Percentiles rank a stretch among this genome's conserved stretches.
Conservation (phyloP, 2,113 vertebrate genomes). For the Apteryx owenii region DNA sequence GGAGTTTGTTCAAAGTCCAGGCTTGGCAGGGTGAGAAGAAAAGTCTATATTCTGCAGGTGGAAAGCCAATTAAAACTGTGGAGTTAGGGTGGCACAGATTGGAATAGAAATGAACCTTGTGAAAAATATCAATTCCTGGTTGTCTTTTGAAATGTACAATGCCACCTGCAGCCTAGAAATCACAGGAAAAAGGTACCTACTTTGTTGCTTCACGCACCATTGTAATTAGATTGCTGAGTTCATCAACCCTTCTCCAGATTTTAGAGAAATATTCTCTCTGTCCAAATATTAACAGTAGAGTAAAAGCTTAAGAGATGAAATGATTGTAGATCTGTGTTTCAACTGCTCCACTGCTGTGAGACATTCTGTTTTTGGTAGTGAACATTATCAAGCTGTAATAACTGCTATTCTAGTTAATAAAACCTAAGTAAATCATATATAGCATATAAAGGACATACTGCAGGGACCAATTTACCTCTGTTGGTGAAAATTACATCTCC, state of each 20-base stretch:
- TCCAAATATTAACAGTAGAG: background rate
- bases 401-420: conserved; percentile 22
- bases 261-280: background rate
- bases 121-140: background rate
- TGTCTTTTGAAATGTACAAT: background rate
- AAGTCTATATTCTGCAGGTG: conserved; percentile 14
- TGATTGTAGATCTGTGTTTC: background rate
- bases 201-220: background rate
- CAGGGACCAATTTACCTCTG: conserved; percentile 44
- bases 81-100: background rate
- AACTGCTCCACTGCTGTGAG: background rate
- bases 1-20: background rate
- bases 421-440: conserved; percentile 38
- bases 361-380: background rate
- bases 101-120: background rate
- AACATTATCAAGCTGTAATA: conserved; percentile 22
- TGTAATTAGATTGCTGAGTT: background rate
- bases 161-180: background rate
- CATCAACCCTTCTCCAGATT: background rate
- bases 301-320: background rate
- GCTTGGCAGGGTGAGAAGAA: background rate
- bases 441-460: background rate
- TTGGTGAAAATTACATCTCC: conserved; percentile 44
- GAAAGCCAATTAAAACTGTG: conserved; percentile 28
- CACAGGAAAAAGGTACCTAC: background rate